Conservation (phyloP, 1,140 invertebrate species). For the Coptotermes formosanus region DNA sequence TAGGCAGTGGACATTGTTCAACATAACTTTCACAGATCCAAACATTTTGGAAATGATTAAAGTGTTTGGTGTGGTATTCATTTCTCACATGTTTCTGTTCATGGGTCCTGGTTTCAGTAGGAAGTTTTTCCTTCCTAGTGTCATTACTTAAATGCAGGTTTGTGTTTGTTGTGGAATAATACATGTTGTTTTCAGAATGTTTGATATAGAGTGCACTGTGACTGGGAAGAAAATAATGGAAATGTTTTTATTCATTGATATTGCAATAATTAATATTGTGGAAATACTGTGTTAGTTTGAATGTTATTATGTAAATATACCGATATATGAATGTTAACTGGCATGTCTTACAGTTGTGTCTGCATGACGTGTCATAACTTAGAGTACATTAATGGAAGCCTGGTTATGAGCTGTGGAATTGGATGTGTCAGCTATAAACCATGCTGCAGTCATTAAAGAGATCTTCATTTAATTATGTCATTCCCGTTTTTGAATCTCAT, state of each 20-base stretch:
- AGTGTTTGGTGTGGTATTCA: too few relatives aligned
- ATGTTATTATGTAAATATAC: neutral
- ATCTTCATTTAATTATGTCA: too few relatives aligned
- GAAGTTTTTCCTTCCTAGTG: neutral
- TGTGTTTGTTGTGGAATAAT: neutral
- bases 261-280: neutral
- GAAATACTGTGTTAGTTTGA: neutral
- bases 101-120: too few relatives aligned
- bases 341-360: neutral
- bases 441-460: too few relatives aligned
- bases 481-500: too few relatives aligned
- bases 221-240: neutral
- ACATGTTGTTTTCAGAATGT: neutral
- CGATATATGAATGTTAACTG: neutral
- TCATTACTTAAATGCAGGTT: neutral
- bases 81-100: too few relatives aligned
- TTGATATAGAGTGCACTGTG: neutral
- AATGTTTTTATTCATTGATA: too few relatives aligned
- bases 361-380: too few relatives aligned
- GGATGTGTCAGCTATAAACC: too few relatives aligned
- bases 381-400: neutral
- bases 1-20: too few relatives aligned
- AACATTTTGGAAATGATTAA: too few relatives aligned
- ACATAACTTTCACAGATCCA: too few relatives aligned
- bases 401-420: neutral